A percentile compares a stretch with the other conserved stretches of the same genome.
phyloP scores from a whole-genome alignment of 2,113 vertebrate genomes.

The Megaceryle torquata region DNA sequence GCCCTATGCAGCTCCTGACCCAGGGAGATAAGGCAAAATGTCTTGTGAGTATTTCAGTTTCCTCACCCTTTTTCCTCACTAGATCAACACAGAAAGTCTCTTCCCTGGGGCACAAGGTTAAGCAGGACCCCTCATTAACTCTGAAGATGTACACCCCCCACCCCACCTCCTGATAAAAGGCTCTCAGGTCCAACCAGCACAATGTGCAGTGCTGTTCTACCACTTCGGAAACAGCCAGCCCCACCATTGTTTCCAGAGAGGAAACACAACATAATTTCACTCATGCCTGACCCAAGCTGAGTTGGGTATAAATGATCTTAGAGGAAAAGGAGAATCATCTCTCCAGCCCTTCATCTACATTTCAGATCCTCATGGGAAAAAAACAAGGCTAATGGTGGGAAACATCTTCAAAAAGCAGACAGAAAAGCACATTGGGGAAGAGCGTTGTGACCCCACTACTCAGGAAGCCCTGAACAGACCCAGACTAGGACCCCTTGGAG shows the following conservation, averaged over 20 bases:
- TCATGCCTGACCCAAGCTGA: neutral
- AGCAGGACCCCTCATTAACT: neutral
- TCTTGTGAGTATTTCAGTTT: neutral
- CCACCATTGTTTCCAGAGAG: fast-evolving
- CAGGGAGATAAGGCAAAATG: neutral
- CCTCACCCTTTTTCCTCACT: neutral
- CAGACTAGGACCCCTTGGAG: neutral
- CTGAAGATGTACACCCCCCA: fast-evolving
- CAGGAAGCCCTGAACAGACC: fast-evolving
- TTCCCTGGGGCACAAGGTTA: neutral
- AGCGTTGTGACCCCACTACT: neutral
- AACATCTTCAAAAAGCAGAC: neutral
- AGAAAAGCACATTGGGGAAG: neutral
- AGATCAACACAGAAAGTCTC: neutral
- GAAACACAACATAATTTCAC: neutral
- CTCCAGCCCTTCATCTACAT: neutral
- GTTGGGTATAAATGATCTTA: neutral
- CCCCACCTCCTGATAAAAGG: neutral
- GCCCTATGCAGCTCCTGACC: neutral
- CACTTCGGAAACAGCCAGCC: neutral
- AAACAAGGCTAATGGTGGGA: fast-evolving
- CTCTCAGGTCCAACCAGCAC: neutral
- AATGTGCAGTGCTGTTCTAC: neutral
- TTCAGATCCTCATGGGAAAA: neutral
- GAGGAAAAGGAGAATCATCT: neutral